Evolutionary conservation across 2,888 invertebrate species (phyloP).

Genomic region (Agrotis puta): DNA sequence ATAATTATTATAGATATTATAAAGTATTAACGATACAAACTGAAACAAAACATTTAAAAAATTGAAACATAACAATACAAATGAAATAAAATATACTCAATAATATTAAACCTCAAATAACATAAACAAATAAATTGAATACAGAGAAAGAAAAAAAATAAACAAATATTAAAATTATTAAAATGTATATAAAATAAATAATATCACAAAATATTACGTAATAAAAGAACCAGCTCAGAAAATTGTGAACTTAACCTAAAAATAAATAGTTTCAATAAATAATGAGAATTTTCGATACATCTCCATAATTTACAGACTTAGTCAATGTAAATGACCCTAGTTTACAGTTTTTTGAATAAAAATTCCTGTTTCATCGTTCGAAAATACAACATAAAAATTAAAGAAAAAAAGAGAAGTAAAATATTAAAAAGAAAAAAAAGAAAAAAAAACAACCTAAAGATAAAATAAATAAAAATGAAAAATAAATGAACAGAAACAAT

Average conservation of each 20-base stretch:
- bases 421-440: neutral
- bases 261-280: conserved; percentile 72
- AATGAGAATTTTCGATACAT: conserved; percentile 45
- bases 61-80: conserved; percentile 9
- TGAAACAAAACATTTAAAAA: neutral
- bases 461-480: neutral
- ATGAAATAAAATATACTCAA: too few species aligned
- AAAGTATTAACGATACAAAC: too few species aligned
- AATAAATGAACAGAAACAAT: too few species aligned
- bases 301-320: conserved; percentile 36
- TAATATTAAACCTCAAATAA: conserved; percentile 8
- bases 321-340: conserved; percentile 19
- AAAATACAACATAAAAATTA: neutral
- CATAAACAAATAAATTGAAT: conserved; percentile 5
- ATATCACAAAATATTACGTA: neutral
- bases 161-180: neutral
- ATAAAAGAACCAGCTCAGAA: conserved; percentile 1
- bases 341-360: conserved; percentile 15
- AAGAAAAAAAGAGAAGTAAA: neutral
- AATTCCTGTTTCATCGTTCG: conserved; percentile 23
- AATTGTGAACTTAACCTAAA: conserved; percentile 61
- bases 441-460: neutral
- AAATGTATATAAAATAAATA: too few species aligned
- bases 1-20: too few species aligned
- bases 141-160: neutral